A percentile compares a stretch with the other conserved stretches of the same genome.
These are phyloP conservation scores for Aphyosemion australe DNA, from an alignment of 2,113 vertebrate genomes.

Conservation along the genomic window DNA sequence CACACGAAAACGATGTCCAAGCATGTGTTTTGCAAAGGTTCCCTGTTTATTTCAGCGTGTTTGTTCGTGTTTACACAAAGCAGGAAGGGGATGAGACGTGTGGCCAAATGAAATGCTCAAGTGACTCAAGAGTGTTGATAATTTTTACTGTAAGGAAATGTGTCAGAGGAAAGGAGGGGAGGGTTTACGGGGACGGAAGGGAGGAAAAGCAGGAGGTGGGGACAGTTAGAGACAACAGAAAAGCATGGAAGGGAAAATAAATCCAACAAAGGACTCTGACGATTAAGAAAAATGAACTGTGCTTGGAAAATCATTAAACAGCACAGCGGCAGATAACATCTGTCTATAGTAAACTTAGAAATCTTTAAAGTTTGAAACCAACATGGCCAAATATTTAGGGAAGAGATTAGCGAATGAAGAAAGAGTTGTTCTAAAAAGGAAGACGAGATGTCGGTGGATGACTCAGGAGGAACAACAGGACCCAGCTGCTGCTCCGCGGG, in stretches of 20 bases:
- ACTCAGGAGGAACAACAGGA: slow-evolving; percentile 71
- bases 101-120: slow-evolving; percentile 29
- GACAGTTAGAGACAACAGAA: slow-evolving; percentile 24
- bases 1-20: neutral
- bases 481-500: slow-evolving; percentile 75
- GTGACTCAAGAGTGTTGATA: slow-evolving; percentile 54
- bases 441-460: slow-evolving; percentile 29
- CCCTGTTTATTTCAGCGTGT: neutral
- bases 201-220: slow-evolving; percentile 35
- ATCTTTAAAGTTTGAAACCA: neutral
- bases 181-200: no score
- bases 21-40: neutral
- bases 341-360: neutral
- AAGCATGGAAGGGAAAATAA: slow-evolving; percentile 11
- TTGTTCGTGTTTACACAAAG: neutral
- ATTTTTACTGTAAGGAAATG: slow-evolving; percentile 60
- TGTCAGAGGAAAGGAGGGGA: slow-evolving; percentile 54
- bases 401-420: neutral
- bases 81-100: neutral
- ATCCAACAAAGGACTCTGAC: neutral
- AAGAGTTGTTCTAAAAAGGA: slow-evolving; percentile 39
- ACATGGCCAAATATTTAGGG: slow-evolving; percentile 21
- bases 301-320: neutral
- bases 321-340: slow-evolving; percentile 9
- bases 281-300: neutral